phyloP scores from a whole-genome alignment of 2,888 invertebrate genomes.

The Harpalus rufipes region DNA sequence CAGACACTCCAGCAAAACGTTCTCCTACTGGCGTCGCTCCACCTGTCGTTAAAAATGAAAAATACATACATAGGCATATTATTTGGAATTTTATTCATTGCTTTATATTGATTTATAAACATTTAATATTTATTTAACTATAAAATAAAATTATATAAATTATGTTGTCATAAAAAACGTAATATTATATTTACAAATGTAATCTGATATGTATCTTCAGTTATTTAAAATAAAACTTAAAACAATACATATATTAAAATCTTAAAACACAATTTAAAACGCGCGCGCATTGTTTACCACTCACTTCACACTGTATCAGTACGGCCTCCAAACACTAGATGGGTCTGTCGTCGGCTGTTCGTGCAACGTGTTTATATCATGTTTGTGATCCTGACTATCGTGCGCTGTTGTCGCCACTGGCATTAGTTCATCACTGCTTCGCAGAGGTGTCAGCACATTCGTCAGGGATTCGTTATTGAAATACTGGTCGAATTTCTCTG shows the following conservation, averaged over 20 bases:
- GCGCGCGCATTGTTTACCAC: not conserved
- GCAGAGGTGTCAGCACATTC: constrained; percentile 79
- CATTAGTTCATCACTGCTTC: constrained; percentile 52
- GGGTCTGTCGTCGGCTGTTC: constrained; percentile 75
- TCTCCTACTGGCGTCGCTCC: too few relatives aligned
- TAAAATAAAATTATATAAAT: constrained; percentile 64
- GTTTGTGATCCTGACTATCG: constrained; percentile 68
- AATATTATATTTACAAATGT: constrained; percentile 52
- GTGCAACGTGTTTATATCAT: constrained; percentile 71
- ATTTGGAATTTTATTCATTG: constrained; percentile 11
- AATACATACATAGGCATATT: not conserved
- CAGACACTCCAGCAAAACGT: too few relatives aligned
- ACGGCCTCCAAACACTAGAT: constrained; percentile 87
- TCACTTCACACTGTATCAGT: constrained; percentile 77
- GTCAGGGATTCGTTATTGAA: constrained; percentile 80
- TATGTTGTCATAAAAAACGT: constrained; percentile 61
- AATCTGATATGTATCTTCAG: constrained; percentile 58
- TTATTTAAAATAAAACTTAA: constrained; percentile 16
- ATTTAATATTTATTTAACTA: constrained; percentile 65
- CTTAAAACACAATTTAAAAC: constrained; percentile 25
- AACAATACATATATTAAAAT: not conserved
- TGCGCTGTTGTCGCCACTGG: constrained; percentile 73
- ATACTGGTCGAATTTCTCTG: constrained; percentile 84
- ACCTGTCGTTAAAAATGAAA: too few relatives aligned
- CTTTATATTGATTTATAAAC: constrained; percentile 54